Evolutionary conservation across 2,797 vertebrate species (phyloP).

Genomic region (Anisognathus igniventris): DNA sequence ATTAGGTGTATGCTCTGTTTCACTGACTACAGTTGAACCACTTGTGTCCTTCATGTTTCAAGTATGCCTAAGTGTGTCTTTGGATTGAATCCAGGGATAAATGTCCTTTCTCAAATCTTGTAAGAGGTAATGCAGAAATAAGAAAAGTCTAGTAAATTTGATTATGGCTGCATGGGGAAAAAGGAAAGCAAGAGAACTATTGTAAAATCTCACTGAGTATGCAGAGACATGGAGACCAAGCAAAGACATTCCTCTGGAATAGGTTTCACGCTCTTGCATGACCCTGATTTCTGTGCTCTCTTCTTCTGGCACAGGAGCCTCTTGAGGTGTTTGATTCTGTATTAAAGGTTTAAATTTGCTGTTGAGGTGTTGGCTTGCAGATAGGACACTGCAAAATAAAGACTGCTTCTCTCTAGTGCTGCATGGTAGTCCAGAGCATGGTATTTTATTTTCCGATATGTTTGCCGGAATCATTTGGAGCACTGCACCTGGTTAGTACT

Average conservation of each 20-base stretch:
- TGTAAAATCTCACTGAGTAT: not conserved
- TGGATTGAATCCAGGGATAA: not conserved
- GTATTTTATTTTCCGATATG: not conserved
- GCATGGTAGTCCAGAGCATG: not conserved
- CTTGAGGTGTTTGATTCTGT: not conserved
- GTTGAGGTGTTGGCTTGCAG: not conserved
- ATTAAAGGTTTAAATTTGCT: not conserved
- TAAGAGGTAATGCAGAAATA: not conserved
- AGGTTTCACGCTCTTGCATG: not conserved
- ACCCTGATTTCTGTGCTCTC: not conserved
- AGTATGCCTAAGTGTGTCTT: not conserved
- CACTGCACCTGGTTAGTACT: not conserved
- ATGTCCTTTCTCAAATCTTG: not conserved
- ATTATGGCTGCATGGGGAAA: not conserved
- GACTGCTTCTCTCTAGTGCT: not conserved
- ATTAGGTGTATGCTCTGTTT: not conserved
- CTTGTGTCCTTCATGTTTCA: slow-evolving; percentile 7
- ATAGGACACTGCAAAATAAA: not conserved
- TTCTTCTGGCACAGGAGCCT: not conserved
- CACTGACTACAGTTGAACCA: not conserved
- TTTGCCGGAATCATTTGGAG: not conserved
- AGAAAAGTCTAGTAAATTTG: not conserved
- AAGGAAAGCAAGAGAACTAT: not conserved
- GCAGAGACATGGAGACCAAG: not conserved
- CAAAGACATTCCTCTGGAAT: not conserved